Evolutionary conservation across 2,888 invertebrate species (phyloP), one percentile per base, ranked within the genome.

Genomic region (Yponomeuta cagnagella): DNA sequence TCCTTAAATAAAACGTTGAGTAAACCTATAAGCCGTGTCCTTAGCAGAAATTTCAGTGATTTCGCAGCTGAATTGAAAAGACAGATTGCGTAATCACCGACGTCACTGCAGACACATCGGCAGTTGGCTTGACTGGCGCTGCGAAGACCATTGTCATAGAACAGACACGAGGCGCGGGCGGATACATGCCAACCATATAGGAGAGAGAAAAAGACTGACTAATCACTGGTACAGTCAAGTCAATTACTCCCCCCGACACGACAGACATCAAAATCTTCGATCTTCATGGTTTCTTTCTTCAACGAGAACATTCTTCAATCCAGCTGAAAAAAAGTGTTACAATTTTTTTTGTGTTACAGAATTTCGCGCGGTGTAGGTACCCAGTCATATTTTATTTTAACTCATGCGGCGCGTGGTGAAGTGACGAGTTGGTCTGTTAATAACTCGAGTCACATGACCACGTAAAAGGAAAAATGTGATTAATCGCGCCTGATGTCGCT

Each of bases 151-250:
- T 1, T 68, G 68, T 4, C 15, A 10, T 52, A 31, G 68, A 48
- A 72, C 73, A 71, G 73, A 71, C 72, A 33, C 37, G 63, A 70
- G 10, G 73, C 63, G 71, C 69, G 70, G 92, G 80, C 74, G 87
- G 76, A 79, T 80, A 85, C 83, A 93, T 93, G 93, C 89, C 88
- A 82, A 88, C 89, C 92, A 90, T 92, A 95, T 95, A 95, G 95
- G 95, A 95, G 95, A 95, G 95, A 95, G 95, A 95, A 95, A 95
- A 95, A 95, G 95, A 95, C 95, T 95, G 95, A 95, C 95, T 95
- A 82, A 80, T 82, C 15, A 83, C 79, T 81, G 77, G 78, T 87
- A 90, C 86, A 94, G 94, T 92, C 94, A 80, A 93, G 94, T 93
- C 95, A 87, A 90, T 93, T 93, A 89, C 94, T 94, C 94, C 91